Base-by-base conservation (phyloP, 1,140 invertebrate species). In the Chrysomallon squamiferum region DNA sequence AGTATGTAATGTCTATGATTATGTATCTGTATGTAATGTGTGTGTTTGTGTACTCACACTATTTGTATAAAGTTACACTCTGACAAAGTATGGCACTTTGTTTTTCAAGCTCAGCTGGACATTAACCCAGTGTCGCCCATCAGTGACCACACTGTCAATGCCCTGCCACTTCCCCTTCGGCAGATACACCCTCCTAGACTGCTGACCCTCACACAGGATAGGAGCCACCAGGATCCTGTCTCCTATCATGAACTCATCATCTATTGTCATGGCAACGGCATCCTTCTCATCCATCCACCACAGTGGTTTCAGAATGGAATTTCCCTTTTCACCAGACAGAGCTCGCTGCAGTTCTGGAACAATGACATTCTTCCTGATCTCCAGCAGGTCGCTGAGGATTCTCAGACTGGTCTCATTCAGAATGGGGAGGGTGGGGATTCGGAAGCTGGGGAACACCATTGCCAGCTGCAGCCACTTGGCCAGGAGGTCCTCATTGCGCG, bases 271-370 rank as follows among this genome's bases (percentile, higher is more conserved):
- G 58, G 93, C 92, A 0, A 91, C 89, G 0, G 88, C 85, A 85
- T 96, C 94, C 0, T 90, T 88, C 0, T 93, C 92, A 66, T 94
- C 92, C 33, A 94, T 86, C 92, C 96, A 94, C 94, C 95, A 97
- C 29, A 97, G 85, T 0, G 95, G 95, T 1, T 95, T 86, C 25
- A 96, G 91, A n/a, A 85, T 81, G 38, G 83, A 81, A 56, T 75
- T 67, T 4, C 57, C 56, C n/a, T 69, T 30, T 33, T 35, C 9
- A 15, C 59, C 32, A 60, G 63, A 66, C 20, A 29, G 29, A 20
- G 65, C 33, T 5, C 61, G 45, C 47, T 49, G 60, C 38, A 69
- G 22, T 33, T 73, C 61, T 3, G 67, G 61, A 25, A 73, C 25
- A 20, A 73, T 49, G 29, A 56, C 35, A n/a, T 89, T 72, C 18